Evolutionary conservation across 2,888 invertebrate species (phyloP).

Genomic region (Catocala fraxini): DNA sequence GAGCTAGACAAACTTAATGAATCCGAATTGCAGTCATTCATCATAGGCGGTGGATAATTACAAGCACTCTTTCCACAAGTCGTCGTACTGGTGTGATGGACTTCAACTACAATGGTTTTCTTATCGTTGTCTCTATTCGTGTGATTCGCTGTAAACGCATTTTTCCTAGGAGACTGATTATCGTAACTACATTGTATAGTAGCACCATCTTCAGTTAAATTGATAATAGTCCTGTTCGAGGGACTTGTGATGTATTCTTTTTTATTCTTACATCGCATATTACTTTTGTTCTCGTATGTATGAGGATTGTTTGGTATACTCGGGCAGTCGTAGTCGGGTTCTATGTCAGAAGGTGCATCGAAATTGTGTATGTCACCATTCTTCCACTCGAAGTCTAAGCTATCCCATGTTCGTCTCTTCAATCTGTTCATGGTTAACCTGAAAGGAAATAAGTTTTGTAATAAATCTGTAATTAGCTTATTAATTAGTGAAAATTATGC

Average conservation of each 20-base stretch:
- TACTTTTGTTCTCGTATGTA: slow-evolving; percentile 77
- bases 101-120: slow-evolving; percentile 92
- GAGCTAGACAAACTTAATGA: slow-evolving; percentile 75
- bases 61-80: slow-evolving; percentile 71
- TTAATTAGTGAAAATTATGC: too few species aligned
- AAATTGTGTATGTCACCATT: slow-evolving; percentile 82
- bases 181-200: slow-evolving; percentile 90
- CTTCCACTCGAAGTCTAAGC: slow-evolving; percentile 87
- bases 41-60: slow-evolving; percentile 67
- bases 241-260: slow-evolving; percentile 74
- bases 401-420: slow-evolving; percentile 88
- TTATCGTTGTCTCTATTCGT: slow-evolving; percentile 76
- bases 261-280: slow-evolving; percentile 64
- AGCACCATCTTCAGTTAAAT: slow-evolving; percentile 91
- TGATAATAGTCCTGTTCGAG: slow-evolving; percentile 91
- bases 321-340: slow-evolving; percentile 81
- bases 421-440: slow-evolving; percentile 80
- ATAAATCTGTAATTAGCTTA: not conserved
- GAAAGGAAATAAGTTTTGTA: slow-evolving; percentile 46
- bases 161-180: slow-evolving; percentile 77
- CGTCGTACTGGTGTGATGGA: slow-evolving; percentile 86
- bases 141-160: slow-evolving; percentile 67
- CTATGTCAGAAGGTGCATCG: slow-evolving; percentile 83
- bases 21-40: slow-evolving; percentile 67
- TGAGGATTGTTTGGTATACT: slow-evolving; percentile 84